Conservation (phyloP, 2,113 vertebrate genomes). For the Zosterops borbonicus region DNA sequence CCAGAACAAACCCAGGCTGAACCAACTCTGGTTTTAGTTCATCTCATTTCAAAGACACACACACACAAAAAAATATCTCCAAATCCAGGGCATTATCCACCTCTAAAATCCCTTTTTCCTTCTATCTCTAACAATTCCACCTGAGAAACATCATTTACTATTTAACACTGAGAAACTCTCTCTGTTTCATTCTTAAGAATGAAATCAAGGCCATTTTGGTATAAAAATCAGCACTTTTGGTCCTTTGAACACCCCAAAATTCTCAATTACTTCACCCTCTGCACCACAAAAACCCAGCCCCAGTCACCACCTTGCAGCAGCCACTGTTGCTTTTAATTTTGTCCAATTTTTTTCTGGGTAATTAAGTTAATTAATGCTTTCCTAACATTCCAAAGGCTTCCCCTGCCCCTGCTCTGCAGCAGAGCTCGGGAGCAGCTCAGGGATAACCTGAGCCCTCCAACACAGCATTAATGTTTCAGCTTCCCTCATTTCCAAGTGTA, state of each 20-base stretch:
- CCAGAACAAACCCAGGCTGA: background rate
- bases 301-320: background rate
- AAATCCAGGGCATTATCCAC: too few species aligned
- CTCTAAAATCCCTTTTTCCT: background rate
- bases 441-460: background rate
- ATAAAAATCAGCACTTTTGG: background rate
- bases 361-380: background rate
- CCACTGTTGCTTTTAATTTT: background rate
- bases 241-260: background rate
- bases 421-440: background rate
- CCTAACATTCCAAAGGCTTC: background rate
- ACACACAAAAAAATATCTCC: background rate
- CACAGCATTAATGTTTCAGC: constrained; percentile 27
- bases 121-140: rapidly evolving
- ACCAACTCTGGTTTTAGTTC: rapidly evolving
- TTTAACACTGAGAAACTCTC: rapidly evolving
- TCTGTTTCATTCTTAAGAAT: background rate
- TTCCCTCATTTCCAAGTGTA: background rate
- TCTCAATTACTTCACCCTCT: background rate
- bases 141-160: background rate
- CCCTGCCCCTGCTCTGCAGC: background rate
- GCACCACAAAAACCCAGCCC: background rate
- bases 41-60: background rate
- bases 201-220: background rate
- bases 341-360: rapidly evolving